Conservation (phyloP, 2,113 vertebrate genomes). For the Corythornis cristatus region DNA sequence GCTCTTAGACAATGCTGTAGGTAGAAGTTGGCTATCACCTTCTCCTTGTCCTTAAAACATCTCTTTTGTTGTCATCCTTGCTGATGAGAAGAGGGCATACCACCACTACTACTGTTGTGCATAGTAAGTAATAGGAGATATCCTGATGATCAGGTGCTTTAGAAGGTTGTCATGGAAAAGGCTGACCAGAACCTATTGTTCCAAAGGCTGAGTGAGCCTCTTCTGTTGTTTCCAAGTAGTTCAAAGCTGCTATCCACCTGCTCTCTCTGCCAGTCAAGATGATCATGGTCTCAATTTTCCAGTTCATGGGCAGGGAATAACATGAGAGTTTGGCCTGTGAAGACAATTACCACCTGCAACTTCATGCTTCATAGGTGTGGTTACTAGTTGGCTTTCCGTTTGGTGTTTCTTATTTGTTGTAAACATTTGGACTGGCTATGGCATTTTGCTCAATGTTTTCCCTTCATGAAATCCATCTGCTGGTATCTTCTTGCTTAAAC, state of each 20-base stretch:
- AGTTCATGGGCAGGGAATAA: background rate
- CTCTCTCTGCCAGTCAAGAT: background rate
- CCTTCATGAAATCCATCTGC: conserved; percentile 23
- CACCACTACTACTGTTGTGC: background rate
- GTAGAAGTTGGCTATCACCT: background rate
- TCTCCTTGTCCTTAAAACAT: background rate
- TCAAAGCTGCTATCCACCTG: background rate
- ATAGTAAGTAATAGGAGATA: background rate
- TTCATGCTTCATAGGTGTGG: background rate
- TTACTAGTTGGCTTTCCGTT: background rate
- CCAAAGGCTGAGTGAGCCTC: background rate
- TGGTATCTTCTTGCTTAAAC: background rate
- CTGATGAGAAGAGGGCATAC: background rate
- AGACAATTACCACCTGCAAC: conserved; percentile 16
- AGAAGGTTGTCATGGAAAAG: background rate
- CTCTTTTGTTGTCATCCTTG: background rate
- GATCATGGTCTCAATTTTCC: background rate
- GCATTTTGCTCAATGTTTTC: conserved; percentile 16
- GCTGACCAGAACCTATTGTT: background rate
- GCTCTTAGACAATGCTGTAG: background rate
- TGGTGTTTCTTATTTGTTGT: background rate
- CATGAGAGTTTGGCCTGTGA: background rate
- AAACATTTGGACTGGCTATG: background rate
- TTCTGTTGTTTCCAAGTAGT: background rate
- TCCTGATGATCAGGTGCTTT: background rate